These are phyloP conservation scores for Pararge aegeria DNA, from an alignment of 1,140 invertebrate genomes.

Conservation along the genomic window DNA sequence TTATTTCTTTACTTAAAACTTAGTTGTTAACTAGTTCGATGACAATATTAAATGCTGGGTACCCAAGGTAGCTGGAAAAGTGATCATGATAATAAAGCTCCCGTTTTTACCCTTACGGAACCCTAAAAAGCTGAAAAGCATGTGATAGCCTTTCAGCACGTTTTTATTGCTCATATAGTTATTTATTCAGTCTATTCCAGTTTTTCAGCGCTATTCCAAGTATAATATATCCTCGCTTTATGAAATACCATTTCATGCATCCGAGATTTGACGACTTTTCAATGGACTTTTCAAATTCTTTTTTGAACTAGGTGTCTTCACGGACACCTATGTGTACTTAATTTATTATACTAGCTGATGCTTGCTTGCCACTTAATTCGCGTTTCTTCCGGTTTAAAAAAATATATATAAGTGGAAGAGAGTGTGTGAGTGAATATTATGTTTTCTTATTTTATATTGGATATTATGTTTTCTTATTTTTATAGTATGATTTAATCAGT, in stretches of 20 bases:
- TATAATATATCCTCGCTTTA: neutral
- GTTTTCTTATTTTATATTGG: too few species aligned
- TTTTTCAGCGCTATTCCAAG: neutral
- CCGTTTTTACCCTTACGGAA: neutral
- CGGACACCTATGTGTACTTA: neutral
- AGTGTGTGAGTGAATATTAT: too few species aligned
- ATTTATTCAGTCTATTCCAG: neutral
- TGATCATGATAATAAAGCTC: neutral
- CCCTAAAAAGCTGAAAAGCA: neutral
- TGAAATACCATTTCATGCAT: neutral
- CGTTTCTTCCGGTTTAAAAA: too few species aligned
- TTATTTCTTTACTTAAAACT: too few species aligned
- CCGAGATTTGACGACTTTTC: neutral
- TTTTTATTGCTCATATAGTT: neutral
- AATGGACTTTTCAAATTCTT: neutral
- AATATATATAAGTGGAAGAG: too few species aligned
- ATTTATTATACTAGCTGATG: neutral
- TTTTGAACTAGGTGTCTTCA: neutral
- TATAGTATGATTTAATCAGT: too few species aligned
- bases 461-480: too few species aligned
- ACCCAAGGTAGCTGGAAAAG: neutral
- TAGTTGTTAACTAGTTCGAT: too few species aligned
- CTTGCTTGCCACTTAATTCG: too few species aligned
- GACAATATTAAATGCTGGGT: too few species aligned
- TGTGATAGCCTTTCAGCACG: neutral